phyloP scores from a whole-genome alignment of 2,113 vertebrate genomes.

The Gymnobelideus leadbeateri region DNA sequence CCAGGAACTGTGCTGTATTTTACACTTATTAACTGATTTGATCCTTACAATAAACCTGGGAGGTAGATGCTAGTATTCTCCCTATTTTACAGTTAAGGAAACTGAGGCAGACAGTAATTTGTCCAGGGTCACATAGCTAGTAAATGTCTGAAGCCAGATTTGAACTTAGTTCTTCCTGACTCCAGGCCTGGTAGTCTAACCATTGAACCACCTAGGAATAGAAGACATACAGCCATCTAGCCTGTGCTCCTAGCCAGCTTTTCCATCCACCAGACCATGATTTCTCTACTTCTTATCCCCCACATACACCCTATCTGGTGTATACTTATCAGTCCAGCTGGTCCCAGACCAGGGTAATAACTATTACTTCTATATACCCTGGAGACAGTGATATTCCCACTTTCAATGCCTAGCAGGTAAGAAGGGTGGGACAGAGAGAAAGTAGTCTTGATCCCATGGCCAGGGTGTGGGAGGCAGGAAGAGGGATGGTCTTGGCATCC shows the following conservation, averaged over 20 bases:
- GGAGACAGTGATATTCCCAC: background rate
- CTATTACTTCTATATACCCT: background rate
- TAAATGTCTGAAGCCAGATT: background rate
- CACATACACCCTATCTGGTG: background rate
- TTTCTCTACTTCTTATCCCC: background rate
- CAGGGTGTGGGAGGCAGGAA: background rate
- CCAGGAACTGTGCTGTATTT: background rate
- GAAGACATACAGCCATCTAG: background rate
- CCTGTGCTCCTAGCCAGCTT: background rate
- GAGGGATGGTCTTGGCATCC: background rate
- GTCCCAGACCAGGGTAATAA: background rate
- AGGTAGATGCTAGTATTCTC: background rate
- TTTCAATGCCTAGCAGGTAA: background rate
- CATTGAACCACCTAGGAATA: background rate
- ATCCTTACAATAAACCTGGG: background rate
- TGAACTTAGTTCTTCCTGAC: background rate
- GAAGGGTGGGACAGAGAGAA: background rate
- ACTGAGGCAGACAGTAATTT: background rate
- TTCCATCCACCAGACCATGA: background rate
- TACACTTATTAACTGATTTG: background rate
- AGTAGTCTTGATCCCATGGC: background rate
- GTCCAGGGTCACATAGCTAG: background rate
- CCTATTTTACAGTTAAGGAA: background rate
- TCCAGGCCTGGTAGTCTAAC: background rate
- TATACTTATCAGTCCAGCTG: background rate